Conservation (phyloP, 2,113 vertebrate species). For the Nannospalax galili region DNA sequence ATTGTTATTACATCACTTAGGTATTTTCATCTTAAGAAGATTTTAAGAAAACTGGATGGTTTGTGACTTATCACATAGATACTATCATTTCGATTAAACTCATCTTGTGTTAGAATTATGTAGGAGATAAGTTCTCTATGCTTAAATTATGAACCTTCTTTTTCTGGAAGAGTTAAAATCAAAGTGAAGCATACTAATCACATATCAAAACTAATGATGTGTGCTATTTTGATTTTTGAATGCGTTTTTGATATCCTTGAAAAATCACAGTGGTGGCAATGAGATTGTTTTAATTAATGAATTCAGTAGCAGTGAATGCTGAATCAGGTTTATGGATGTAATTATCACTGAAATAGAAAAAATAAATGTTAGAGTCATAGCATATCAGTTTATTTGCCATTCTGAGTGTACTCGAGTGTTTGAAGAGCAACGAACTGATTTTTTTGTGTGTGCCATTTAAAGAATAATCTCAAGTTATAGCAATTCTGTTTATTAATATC, state of each 20-base stretch:
- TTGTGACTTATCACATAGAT: not conserved
- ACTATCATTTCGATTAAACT: slow-evolving; percentile 21
- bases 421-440: slow-evolving; percentile 26
- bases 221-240: slow-evolving; percentile 82
- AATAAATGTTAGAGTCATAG: slow-evolving; percentile 68
- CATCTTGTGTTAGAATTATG: not conserved
- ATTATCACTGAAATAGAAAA: slow-evolving; percentile 84
- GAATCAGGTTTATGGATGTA: slow-evolving; percentile 84
- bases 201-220: slow-evolving; percentile 80
- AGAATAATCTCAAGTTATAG: slow-evolving; percentile 64
- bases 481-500: slow-evolving; percentile 55
- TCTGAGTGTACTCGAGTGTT: slow-evolving; percentile 68
- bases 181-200: slow-evolving; percentile 65
- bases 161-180: slow-evolving; percentile 66
- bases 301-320: slow-evolving; percentile 80
- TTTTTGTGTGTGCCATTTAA: slow-evolving; percentile 48
- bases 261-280: slow-evolving; percentile 82
- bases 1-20: not conserved
- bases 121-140: not conserved
- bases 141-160: slow-evolving; percentile 63
- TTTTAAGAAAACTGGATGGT: slow-evolving; percentile 24
- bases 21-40: slow-evolving; percentile 41
- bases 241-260: slow-evolving; percentile 85
- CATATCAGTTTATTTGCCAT: slow-evolving; percentile 70
- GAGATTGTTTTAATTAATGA: slow-evolving; percentile 88